Conservation (phyloP, 2,888 invertebrate genomes). For the Apoderus coryli region DNA sequence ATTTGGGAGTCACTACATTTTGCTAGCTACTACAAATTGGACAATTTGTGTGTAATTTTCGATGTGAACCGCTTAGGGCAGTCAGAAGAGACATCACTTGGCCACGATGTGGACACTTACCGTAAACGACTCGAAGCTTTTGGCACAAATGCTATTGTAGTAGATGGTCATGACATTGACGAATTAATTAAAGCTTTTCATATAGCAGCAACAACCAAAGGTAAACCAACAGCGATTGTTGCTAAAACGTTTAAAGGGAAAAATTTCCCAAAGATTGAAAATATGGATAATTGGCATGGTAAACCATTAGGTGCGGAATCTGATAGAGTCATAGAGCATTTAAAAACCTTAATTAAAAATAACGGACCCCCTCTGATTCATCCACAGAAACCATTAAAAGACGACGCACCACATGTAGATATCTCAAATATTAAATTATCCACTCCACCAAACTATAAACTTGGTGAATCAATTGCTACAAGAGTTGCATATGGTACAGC, state of each 20-base stretch:
- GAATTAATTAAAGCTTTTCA: slow-evolving; percentile 82
- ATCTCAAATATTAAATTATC: slow-evolving; percentile 58
- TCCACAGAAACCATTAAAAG: slow-evolving; percentile 46
- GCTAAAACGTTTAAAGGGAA: slow-evolving; percentile 95
- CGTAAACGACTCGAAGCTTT: slow-evolving; percentile 76
- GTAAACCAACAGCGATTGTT: slow-evolving; percentile 81
- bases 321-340: slow-evolving; percentile 50
- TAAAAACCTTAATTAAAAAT: slow-evolving; percentile 53
- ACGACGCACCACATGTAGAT: slow-evolving; percentile 58
- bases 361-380: slow-evolving; percentile 45
- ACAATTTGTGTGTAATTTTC: slow-evolving; percentile 93
- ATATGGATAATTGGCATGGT: slow-evolving; percentile 94
- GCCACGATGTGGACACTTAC: slow-evolving; percentile 83
- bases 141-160: slow-evolving; percentile 79
- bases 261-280: slow-evolving; percentile 75
- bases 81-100: slow-evolving; percentile 87
- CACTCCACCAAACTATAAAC: slow-evolving; percentile 68
- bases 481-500: slow-evolving; percentile 90
- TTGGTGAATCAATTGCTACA: slow-evolving; percentile 70
- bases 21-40: slow-evolving; percentile 85
- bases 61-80: slow-evolving; percentile 97
- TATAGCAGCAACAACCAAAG: slow-evolving; percentile 57
- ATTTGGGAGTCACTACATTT: slow-evolving; percentile 97
- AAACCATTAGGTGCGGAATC: slow-evolving; percentile 83
- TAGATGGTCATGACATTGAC: slow-evolving; percentile 93